Conservation (phyloP, 2,113 vertebrate species). For the Xenus cinereus region DNA sequence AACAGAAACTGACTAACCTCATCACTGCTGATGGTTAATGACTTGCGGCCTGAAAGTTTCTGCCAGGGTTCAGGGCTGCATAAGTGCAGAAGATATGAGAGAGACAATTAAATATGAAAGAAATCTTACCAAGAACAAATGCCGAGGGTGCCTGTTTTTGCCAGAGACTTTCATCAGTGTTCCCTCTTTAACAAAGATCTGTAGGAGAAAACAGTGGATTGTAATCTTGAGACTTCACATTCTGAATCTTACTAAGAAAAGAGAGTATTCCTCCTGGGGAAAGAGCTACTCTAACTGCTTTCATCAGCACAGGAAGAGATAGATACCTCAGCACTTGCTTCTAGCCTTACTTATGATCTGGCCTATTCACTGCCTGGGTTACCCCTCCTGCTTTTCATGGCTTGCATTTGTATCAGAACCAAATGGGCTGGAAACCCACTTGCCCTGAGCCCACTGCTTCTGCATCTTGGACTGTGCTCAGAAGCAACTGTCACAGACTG, state of each 20-base stretch:
- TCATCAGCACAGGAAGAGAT: neutral
- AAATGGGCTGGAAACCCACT: neutral
- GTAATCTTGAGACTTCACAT: neutral
- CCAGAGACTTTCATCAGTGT: constrained; percentile 93
- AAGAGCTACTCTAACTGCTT: neutral
- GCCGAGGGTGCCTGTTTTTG: constrained; percentile 86
- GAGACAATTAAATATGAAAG: neutral
- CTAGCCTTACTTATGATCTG: neutral
- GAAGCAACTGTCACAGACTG: neutral
- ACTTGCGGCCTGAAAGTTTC: neutral
- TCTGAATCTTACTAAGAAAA: neutral
- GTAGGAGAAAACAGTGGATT: constrained; percentile 31
- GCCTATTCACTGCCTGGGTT: neutral
- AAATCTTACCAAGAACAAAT: constrained; percentile 92
- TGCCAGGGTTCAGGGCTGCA: neutral
- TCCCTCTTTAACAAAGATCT: constrained; percentile 97
- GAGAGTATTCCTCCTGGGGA: neutral
- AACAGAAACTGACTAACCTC: neutral
- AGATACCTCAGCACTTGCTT: neutral
- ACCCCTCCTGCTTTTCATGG: neutral
- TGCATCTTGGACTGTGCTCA: neutral
- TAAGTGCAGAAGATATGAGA: neutral
- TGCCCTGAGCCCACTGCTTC: neutral
- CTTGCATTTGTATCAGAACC: neutral
- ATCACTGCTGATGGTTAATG: neutral